Conservation (phyloP, 2,113 vertebrate species). For the Cephalopterus ornatus region DNA sequence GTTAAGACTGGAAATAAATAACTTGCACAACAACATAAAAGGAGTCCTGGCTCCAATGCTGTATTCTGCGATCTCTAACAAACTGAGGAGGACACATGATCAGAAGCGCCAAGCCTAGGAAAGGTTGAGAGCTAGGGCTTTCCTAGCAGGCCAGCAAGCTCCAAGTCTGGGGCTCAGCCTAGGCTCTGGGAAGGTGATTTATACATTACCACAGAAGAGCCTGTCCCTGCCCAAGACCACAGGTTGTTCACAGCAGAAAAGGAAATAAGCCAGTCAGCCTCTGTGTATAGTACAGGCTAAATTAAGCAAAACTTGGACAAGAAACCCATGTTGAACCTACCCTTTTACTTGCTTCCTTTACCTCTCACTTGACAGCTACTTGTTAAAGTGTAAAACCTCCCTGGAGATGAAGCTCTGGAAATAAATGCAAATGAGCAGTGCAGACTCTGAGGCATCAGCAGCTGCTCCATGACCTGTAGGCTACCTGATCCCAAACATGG, state of each 20-base stretch:
- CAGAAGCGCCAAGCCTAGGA: background rate
- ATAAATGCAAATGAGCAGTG: background rate
- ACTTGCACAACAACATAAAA: background rate
- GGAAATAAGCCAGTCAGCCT: background rate
- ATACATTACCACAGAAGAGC: background rate
- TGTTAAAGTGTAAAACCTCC: rapidly evolving
- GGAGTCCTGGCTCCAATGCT: background rate
- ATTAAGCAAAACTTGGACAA: background rate
- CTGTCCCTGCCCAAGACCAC: background rate
- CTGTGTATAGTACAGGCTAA: background rate
- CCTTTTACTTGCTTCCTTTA: background rate
- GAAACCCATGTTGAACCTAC: background rate
- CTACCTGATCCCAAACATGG: rapidly evolving
- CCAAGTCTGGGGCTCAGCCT: rapidly evolving
- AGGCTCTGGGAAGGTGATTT: background rate
- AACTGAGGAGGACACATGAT: background rate
- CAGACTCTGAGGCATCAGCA: background rate
- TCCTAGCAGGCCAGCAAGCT: background rate
- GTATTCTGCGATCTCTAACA: rapidly evolving
- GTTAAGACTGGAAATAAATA: background rate
- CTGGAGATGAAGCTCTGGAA: background rate
- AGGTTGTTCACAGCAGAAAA: background rate
- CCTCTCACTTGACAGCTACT: background rate
- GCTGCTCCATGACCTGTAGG: background rate
- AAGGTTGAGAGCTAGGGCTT: background rate